Base-by-base conservation (phyloP, 2,888 invertebrate species). In the Drosophila mimica region DNA sequence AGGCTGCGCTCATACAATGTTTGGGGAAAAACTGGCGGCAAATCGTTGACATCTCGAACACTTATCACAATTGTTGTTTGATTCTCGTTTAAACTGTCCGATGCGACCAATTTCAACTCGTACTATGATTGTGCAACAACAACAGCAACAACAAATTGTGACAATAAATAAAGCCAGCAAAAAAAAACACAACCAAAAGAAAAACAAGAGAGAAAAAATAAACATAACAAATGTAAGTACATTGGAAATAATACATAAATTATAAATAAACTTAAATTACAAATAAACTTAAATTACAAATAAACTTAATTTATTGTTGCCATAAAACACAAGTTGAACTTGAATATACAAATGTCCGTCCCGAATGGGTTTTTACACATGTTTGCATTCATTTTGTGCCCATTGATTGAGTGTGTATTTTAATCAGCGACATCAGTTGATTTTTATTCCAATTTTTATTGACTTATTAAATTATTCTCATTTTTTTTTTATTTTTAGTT, bases 1-100 rank as follows among this genome's bases (percentile, higher is more conserved):
- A 97, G 95, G 79, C 95, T 95, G 58, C 96, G 95, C 91, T 95
- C 93, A 94, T 97, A 97, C 67, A 95, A 93, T 81, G 95, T 95
- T 92, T 95, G 94, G 79, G 95, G 95, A 94, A 97, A 97, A 85
- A 95, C 95, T 36, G 98, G 98, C 62, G 98, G 97, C 91, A 98
- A 95, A 94, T 98, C 98, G 94, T 98, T 98, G 92, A 97, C 96
- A 94, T 98, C 97, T 88, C 96, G 95, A 85, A 97, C 95, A 92
- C 96, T 95, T 89, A 98, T 96, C 90, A 97, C 95, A 83, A 98
- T 96, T 73, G 95, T 95, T 84, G 97, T 97, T 89, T 95, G 95
- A 94, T 97, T 97, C 94, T 98, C 98, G 94, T 97, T 97, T 93
- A 97, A 95, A 92, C 97, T 97, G 94, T 97, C 97, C 80, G 98